Percentiles rank a stretch among this genome's conserved stretches.
Conservation (phyloP, 92 coral and sea anemone genomes). For the Virgularia gustaviana region DNA sequence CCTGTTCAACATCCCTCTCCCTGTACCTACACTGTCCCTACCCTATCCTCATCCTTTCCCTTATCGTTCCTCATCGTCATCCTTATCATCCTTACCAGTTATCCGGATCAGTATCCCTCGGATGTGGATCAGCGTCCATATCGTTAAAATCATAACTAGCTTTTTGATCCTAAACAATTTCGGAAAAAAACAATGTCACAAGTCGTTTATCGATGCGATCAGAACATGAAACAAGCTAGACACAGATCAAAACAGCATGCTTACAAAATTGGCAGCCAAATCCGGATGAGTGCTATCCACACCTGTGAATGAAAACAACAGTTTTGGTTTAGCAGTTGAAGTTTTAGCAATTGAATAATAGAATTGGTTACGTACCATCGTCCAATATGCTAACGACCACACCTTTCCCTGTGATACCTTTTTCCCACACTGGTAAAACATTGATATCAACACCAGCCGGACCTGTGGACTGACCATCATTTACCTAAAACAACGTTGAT, state of each 20-base stretch:
- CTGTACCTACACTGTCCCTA: no score
- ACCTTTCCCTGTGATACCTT: conserved; percentile 89
- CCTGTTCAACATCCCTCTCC: no score
- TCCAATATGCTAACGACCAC: conserved; percentile 95
- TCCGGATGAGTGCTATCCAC: conserved; percentile 98
- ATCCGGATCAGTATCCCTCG: conserved; percentile 93
- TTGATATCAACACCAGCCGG: conserved; percentile 94
- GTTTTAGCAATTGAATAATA: neutral
- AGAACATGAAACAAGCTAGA: no score
- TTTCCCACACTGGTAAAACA: conserved; percentile 88
- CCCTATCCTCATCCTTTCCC: no score
- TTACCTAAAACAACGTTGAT: conserved; percentile 59
- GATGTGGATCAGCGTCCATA: conserved; percentile 98
- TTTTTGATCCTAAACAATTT: conserved; percentile 71
- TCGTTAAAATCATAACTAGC: conserved; percentile 99
- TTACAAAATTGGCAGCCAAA: conserved; percentile 89
- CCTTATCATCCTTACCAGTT: conserved; percentile 77
- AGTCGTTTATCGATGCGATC: no score
- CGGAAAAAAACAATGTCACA: neutral
- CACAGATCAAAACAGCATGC: no score
- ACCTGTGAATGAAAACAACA: neutral
- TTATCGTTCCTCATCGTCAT: no score
- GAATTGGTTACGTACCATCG: conserved; percentile 55
- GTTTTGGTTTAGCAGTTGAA: neutral
- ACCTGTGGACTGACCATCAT: conserved; percentile 96